A percentile compares a stretch with the other conserved stretches of the same genome.
Evolutionary conservation across 1,140 invertebrate species (phyloP).

Genomic region (Apocrypta bakeri): DNA sequence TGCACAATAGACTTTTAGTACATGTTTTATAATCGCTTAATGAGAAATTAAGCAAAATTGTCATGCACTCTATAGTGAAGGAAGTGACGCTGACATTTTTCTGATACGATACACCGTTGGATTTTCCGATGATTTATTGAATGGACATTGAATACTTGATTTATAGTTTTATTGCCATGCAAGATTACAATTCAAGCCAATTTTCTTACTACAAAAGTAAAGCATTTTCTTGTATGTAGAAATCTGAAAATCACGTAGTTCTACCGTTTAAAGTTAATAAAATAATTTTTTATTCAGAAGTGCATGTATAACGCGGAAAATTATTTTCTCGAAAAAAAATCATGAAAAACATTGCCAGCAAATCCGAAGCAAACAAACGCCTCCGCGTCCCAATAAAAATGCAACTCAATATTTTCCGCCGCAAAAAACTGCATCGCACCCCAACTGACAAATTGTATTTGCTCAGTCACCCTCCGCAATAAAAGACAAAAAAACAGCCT

Average conservation of each 20-base stretch:
- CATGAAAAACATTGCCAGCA: background rate
- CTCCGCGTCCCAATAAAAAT: background rate
- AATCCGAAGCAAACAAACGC: background rate
- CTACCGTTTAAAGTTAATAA: background rate
- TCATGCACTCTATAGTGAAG: background rate
- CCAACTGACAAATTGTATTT: slow-evolving; percentile 42
- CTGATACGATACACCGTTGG: too few species aligned
- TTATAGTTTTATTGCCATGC: too few species aligned
- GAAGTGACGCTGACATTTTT: background rate
- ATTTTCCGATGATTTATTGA: background rate
- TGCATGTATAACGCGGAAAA: background rate
- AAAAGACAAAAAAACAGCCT: background rate
- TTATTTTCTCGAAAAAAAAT: background rate
- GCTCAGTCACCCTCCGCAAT: background rate
- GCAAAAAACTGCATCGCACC: background rate
- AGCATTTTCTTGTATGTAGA: too few species aligned
- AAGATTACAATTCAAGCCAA: too few species aligned
- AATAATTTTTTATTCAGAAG: too few species aligned
- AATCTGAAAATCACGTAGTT: too few species aligned
- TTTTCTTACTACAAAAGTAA: too few species aligned
- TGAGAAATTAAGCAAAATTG: slow-evolving; percentile 4
- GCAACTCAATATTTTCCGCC: background rate
- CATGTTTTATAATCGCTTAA: background rate
- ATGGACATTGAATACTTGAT: background rate
- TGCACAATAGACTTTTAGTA: background rate